phyloP scores from a whole-genome alignment of 1,140 invertebrate species.

The Coboldia fuscipes region DNA sequence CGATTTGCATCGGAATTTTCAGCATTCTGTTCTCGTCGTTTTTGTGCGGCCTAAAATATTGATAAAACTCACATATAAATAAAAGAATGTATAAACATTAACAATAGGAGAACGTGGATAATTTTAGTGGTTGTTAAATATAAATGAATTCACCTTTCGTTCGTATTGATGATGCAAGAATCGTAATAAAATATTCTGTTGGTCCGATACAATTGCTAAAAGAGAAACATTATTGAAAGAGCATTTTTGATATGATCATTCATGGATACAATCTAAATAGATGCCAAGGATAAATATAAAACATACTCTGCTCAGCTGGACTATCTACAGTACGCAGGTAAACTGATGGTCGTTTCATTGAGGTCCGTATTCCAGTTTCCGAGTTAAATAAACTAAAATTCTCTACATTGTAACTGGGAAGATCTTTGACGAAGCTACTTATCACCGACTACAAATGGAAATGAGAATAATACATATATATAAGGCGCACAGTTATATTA shows the following conservation, averaged over 20 bases:
- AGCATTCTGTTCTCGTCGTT: neutral
- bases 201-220: constrained; percentile 85
- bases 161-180: constrained; percentile 89
- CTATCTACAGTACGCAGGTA: constrained; percentile 78
- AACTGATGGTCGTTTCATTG: constrained; percentile 67
- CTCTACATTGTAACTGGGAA: constrained; percentile 74
- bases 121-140: no score
- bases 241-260: no score
- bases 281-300: neutral
- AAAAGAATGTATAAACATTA: neutral
- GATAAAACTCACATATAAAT: neutral
- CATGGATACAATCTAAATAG: constrained; percentile 3
- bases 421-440: constrained; percentile 72
- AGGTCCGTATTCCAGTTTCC: constrained; percentile 60
- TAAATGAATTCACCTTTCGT: constrained; percentile 46
- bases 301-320: constrained; percentile 67
- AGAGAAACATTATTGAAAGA: constrained; percentile 16
- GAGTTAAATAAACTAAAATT: constrained; percentile 80
- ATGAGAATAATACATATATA: neutral
- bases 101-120: no score
- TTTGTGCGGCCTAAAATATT: neutral
- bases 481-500: no score
- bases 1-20: neutral
- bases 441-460: constrained; percentile 34
- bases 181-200: constrained; percentile 77